phyloP scores from a whole-genome alignment of 2,797 vertebrate species.

The Phylloscopus collybita region DNA sequence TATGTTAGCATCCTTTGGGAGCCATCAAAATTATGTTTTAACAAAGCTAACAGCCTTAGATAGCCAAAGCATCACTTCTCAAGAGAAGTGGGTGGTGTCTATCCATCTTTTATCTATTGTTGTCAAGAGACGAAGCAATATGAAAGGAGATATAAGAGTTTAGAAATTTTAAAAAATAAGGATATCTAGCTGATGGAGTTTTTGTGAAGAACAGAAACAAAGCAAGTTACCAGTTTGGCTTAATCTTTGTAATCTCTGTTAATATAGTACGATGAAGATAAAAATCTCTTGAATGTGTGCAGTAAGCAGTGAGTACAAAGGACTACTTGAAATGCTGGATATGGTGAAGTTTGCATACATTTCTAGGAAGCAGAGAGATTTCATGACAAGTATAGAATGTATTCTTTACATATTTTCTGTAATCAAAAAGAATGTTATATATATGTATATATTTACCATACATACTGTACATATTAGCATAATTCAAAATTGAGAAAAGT shows the following conservation, averaged over 20 bases:
- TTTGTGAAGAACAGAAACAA: not conserved
- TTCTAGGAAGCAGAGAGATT: not conserved
- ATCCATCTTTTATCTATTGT: not conserved
- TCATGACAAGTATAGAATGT: not conserved
- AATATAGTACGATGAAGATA: not conserved
- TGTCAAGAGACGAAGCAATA: not conserved
- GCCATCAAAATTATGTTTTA: not conserved
- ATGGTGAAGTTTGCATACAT: not conserved
- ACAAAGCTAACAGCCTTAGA: not conserved
- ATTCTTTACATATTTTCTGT: not conserved
- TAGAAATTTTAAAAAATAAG: not conserved
- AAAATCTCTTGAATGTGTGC: not conserved
- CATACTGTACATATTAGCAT: rapidly evolving
- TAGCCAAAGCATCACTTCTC: not conserved
- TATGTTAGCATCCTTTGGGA: not conserved
- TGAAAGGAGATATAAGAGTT: not conserved
- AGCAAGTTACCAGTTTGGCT: not conserved
- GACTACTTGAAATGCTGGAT: not conserved
- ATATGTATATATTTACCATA: not conserved
- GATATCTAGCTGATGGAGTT: not conserved
- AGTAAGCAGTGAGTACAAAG: not conserved
- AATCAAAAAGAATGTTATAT: not conserved
- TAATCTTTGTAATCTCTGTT: not conserved
- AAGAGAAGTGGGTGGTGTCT: not conserved
- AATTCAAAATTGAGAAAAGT: not conserved